Evolutionary conservation across 2,113 vertebrate species (phyloP), one percentile per base, ranked within the genome.

Genomic region (Arizona elegans): DNA sequence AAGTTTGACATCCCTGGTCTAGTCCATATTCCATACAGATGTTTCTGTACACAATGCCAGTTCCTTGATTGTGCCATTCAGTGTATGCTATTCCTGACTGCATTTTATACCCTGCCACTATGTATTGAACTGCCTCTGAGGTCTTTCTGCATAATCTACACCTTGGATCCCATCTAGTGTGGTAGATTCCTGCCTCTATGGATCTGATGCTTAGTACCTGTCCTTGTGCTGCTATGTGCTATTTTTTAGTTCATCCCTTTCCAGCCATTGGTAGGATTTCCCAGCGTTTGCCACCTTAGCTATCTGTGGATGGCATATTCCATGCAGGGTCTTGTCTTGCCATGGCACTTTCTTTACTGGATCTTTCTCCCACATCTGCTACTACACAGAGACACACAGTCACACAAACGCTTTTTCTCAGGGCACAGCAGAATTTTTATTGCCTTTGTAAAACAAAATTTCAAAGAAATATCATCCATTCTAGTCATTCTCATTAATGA

Each of bases 401-500:
- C 0, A 70, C 26, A 29, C 62, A 70, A 33, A 70, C 2, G 1
- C 62, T 93, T 95, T 95, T 24, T 92, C 15, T 88, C 70, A 58
- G 91, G 91, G 89, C 91, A 88, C 10, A 88, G n/a, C 1, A 2
- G 87, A 59, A 93, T 33, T 1, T 58, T 93, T 95, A 70, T 2
- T 90, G 29, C 10, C 89, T 94, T 95, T 87, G 2, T 29, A 24
- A 52, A 92, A 38, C 24, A 55, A 55, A 58, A 87, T 8, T 4
- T 88, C 58, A 93, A 53, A 92, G 94, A 88, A 26, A 53, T 89
- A 24, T 13, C 11, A 92, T 53, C 65, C 95, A 95, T 92, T 94
- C 6, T 38, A 95, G 93, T 93, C 65, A 55, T 93, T 96, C 43
- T 92, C 94, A 95, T 87, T 85, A 92, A 2, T 55, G 33, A 90